These are phyloP conservation scores for Moxostoma hubbsi DNA, from an alignment of 2,797 vertebrate species.

Conservation along the genomic window DNA sequence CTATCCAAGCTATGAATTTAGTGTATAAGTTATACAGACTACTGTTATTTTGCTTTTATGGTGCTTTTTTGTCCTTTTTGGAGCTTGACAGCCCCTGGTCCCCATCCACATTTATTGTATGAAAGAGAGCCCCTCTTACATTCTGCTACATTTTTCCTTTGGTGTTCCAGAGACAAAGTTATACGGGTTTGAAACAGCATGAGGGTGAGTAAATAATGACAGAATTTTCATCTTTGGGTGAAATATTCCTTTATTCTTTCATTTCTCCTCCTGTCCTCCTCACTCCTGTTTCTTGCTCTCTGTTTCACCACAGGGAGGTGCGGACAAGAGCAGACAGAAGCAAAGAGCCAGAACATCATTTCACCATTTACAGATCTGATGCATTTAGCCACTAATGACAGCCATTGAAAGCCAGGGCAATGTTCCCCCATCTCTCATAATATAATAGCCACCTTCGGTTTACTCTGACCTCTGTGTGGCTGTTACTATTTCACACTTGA, in stretches of 20 bases:
- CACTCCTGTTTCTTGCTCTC: neutral
- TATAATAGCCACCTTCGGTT: conserved; percentile 32
- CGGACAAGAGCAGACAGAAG: neutral
- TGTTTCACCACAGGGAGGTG: neutral
- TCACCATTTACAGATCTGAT: conserved; percentile 41
- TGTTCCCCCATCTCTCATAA: conserved; percentile 10
- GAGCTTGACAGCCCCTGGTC: no score
- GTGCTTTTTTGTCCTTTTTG: no score
- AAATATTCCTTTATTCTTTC: neutral
- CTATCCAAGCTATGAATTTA: no score
- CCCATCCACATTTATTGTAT: no score
- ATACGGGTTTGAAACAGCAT: no score
- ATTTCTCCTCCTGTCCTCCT: neutral
- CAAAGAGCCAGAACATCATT: neutral
- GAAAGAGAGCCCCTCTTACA: no score
- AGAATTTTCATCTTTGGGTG: no score
- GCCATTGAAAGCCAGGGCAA: conserved; percentile 35
- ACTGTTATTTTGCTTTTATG: no score
- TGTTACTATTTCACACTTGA: conserved; percentile 30
- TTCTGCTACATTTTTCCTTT: no score
- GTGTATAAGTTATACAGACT: no score
- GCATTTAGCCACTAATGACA: conserved; percentile 30
- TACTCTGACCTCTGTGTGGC: conserved; percentile 28
- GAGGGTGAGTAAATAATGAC: no score
- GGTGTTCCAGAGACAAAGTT: no score